phyloP scores from a whole-genome alignment of 2,888 invertebrate genomes.

The Papilio gigon region DNA sequence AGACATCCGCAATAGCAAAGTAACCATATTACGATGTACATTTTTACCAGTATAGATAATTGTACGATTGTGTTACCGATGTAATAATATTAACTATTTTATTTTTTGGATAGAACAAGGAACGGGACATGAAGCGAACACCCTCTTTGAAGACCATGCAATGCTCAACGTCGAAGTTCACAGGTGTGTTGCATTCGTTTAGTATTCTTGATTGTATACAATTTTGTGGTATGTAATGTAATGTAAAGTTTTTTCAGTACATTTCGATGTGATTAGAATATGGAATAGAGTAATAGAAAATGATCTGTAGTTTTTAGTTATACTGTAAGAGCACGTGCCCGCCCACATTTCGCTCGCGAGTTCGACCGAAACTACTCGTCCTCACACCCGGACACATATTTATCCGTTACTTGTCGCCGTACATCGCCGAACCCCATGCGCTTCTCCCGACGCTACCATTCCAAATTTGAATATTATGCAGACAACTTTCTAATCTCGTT shows the following conservation, averaged over 20 bases:
- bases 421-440: conserved; percentile 53
- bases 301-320: conserved; percentile 49
- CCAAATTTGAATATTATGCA: conserved; percentile 52
- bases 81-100: not conserved
- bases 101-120: not conserved
- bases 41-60: not conserved
- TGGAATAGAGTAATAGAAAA: not conserved
- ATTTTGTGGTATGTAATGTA: too few relatives aligned
- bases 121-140: not conserved
- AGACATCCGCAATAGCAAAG: too few relatives aligned
- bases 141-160: not conserved
- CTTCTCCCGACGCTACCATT: conserved; percentile 42
- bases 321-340: conserved; percentile 58
- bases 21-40: too few relatives aligned
- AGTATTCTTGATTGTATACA: too few relatives aligned
- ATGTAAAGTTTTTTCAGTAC: too few relatives aligned
- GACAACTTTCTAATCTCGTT: conserved; percentile 52
- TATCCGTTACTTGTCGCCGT: conserved; percentile 65
- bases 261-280: too few relatives aligned
- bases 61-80: not conserved
- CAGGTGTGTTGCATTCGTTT: conserved; percentile 3
- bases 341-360: conserved; percentile 71
- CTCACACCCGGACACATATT: conserved; percentile 70
- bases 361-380: conserved; percentile 69
- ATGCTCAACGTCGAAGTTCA: not conserved